A percentile compares a stretch with the other conserved stretches of the same genome.
Conservation (phyloP, 2,797 vertebrate species). For the Coluber constrictor region DNA sequence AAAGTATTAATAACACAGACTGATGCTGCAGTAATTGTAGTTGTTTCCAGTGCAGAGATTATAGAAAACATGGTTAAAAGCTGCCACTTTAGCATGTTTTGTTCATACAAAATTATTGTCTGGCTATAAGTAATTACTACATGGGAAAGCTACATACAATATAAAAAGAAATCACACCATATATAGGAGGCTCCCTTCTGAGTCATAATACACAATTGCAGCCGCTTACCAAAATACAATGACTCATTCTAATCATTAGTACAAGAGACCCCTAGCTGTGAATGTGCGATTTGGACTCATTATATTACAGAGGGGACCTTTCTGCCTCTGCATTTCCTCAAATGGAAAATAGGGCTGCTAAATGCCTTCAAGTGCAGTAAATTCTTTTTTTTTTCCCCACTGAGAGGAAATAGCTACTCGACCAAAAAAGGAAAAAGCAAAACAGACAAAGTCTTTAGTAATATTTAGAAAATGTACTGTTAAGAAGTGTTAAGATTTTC, state of each 20-base stretch:
- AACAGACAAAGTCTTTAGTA: background rate
- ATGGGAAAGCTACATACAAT: background rate
- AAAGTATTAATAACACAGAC: background rate
- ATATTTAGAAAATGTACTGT: background rate
- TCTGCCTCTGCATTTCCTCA: background rate
- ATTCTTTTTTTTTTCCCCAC: background rate
- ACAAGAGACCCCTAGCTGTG: background rate
- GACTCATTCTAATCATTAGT: conserved; percentile 2
- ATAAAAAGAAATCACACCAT: background rate
- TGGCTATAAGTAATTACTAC: background rate
- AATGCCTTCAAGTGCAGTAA: background rate
- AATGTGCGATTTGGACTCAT: conserved; percentile 6
- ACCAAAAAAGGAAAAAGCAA: background rate
- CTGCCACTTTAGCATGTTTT: background rate
- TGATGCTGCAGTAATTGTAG: background rate
- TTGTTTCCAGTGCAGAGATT: background rate
- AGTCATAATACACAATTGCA: background rate
- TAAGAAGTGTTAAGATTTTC: background rate
- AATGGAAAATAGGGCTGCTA: background rate
- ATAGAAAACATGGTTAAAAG: background rate
- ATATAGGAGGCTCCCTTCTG: background rate
- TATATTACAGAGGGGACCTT: conserved; percentile 12
- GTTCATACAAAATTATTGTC: background rate
- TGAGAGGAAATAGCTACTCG: background rate
- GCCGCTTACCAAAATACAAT: conserved; percentile 1